Base-by-base conservation (phyloP, 2,113 vertebrate genomes). In the Sigmodon hispidus region DNA sequence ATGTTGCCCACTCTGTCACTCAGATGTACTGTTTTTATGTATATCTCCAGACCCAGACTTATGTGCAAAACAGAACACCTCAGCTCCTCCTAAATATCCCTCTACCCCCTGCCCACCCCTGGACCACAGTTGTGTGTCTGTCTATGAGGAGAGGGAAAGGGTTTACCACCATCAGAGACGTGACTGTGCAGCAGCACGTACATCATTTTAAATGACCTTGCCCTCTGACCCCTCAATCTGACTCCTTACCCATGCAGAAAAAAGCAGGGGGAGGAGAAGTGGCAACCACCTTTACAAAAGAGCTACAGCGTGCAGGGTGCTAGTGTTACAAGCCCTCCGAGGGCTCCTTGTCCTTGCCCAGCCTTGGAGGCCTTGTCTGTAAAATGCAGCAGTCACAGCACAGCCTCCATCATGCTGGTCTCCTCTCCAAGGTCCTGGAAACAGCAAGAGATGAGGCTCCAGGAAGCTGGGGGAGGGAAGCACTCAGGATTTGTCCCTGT, bases 391-490 rank as follows among this genome's bases (percentile, higher is more conserved):
- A 29, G 13, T 52, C 61, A 26, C 22, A 4, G 9, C 40, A 29
- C 7, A 22, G 11, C 34, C 16, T 65, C 43, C 69, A 43, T 4
- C 6, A 9, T 84, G 34, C 1, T 24, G 48, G 45, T 12, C 45
- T 22, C 34, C 40, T 43, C 17, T 52, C 75, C 26, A 50, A 36
- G 13, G 31, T 48, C 61, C 76, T n/a, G 65, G 48, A 13, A 73
- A 45, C 69, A 65, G 48, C 2, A n/a, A 52, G 29, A 26, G 26
- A 26, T 26, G 7, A 6, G 79, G 21, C 4, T 55, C 73, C 48
- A 57, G 43, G 57, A 76, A 50, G 36, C 59, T 15, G 48, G 5
- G 21, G 43, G 15, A 15, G n/a, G 10, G 0, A 0, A n/a, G n/a
- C n/a, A 48, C 61, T 69, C 5, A 2, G 2, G 43, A 5, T 65